Base-by-base conservation (phyloP, 2,888 invertebrate species). In the Megalurothrips usitatus region DNA sequence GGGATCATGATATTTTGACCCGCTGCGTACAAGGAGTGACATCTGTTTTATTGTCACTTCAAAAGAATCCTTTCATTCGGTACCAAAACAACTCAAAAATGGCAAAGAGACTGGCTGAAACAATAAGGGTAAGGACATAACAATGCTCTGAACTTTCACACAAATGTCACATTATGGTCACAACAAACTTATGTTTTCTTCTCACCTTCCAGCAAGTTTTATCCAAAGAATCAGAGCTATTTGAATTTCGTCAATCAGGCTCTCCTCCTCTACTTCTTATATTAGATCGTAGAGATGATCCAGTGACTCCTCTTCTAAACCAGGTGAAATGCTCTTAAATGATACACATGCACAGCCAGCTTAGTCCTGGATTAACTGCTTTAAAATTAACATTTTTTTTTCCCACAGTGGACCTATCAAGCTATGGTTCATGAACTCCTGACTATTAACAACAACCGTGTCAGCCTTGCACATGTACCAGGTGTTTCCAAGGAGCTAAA, bases 341-440 rank as follows among this genome's bases (percentile, higher is more conserved):
- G 8, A 78, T 58, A 58, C 9, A 23, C 34, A 10, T 17, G 79
- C 23, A 52, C 43, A 58, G n/a, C 1, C 47, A n/a, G 28, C 28
- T 34, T 81, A 48, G 26, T 47, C 68, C 78, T 79, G 79, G 8
- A 17, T 78, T 12, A 34, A 78, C 78, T 43, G 47, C 8, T 78
- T 78, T 47, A 68, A 23, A n/a, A 68, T 26, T 80, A 43, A n/a
- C n/a, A n/a, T n/a, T n/a, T n/a, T 79, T 43, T 83, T 83, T 81
- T 82, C 23, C 85, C 85, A 0, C 91, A 97, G 91, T 99, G 99
- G 99, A 99, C 99, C 0, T 99, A 99, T 88, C 99, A 99, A 88
- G 99, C 99, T 1, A 99, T 99, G 99, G 97, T 99, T 14, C 99
- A 99, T 88, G 99, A 99, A 88, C 88, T 99, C 81, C 88, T 99